A percentile compares a stretch with the other conserved stretches of the same genome.
phyloP scores from a whole-genome alignment of 2,797 vertebrate species.

The Columba guinea region DNA sequence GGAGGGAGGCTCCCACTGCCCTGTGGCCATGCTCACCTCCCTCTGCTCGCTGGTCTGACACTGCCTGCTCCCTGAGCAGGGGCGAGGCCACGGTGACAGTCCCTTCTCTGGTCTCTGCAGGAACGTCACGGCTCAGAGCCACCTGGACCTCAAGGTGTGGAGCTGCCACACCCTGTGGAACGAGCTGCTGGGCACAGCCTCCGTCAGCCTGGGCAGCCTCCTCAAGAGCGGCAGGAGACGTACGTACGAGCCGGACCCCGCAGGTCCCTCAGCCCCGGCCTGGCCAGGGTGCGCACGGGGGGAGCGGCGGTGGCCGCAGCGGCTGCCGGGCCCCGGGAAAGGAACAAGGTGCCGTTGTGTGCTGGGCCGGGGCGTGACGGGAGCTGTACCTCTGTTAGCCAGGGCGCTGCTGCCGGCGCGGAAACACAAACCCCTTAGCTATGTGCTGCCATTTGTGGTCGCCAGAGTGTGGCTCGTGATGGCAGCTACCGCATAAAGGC shows the following conservation, averaged over 20 bases:
- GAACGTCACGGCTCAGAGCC: conserved; percentile 93
- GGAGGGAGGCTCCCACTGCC: neutral
- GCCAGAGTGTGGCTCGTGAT: conserved; percentile 18
- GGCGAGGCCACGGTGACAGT: rapidly evolving
- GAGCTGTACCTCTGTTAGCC: neutral
- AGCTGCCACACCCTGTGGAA: conserved; percentile 94
- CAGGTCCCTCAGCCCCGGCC: neutral
- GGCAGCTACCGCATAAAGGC: conserved; percentile 59
- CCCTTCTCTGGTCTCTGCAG: conserved; percentile 66
- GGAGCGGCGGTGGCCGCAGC: neutral
- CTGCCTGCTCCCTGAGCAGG: rapidly evolving
- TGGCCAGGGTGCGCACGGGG: neutral
- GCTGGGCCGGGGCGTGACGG: neutral
- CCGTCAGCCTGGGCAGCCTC: conserved; percentile 87
- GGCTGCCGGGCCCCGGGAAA: neutral
- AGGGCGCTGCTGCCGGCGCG: neutral
- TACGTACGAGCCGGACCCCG: conserved; percentile 39
- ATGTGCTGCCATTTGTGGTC: conserved; percentile 44
- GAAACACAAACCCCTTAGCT: conserved; percentile 33
- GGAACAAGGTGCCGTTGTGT: conserved; percentile 24
- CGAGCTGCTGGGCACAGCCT: conserved; percentile 90
- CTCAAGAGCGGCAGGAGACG: conserved; percentile 88
- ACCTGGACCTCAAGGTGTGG: conserved; percentile 93
- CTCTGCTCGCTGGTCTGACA: neutral
- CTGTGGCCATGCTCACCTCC: neutral